Conservation (phyloP, 2,797 vertebrate genomes). For the Mus caroli region DNA sequence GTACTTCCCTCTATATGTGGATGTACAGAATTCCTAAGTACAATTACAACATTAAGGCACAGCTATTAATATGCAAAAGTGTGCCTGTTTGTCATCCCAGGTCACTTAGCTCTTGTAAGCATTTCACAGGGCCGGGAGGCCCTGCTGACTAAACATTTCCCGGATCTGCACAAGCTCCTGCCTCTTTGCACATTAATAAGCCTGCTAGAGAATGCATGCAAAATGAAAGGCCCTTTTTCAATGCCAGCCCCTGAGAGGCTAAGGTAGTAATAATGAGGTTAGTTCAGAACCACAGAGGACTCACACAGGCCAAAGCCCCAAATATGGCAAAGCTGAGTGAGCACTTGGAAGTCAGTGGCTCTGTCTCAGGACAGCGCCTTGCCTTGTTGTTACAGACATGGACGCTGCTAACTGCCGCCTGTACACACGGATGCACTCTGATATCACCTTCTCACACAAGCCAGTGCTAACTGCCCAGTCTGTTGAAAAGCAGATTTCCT, state of each 20-base stretch:
- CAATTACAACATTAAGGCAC: conserved; percentile 24
- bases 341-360: not conserved
- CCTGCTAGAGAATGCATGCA: not conserved
- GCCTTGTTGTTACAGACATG: not conserved
- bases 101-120: not conserved
- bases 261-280: conserved; percentile 57
- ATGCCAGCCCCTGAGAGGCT: conserved; percentile 53
- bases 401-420: not conserved
- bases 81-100: not conserved
- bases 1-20: not conserved
- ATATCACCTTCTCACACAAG: not conserved
- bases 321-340: conserved; percentile 46
- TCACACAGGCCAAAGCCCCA: conserved; percentile 17
- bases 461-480: not conserved
- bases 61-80: not conserved
- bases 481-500: not conserved
- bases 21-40: not conserved
- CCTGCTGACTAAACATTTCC: not conserved
- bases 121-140: not conserved
- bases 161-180: not conserved
- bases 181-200: not conserved
- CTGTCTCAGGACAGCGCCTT: not conserved
- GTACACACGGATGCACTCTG: fast-evolving
- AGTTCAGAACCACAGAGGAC: conserved; percentile 66
- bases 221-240: conserved; percentile 66